phyloP scores from a whole-genome alignment of 2,797 vertebrate genomes.

The Poecilia gillii region DNA sequence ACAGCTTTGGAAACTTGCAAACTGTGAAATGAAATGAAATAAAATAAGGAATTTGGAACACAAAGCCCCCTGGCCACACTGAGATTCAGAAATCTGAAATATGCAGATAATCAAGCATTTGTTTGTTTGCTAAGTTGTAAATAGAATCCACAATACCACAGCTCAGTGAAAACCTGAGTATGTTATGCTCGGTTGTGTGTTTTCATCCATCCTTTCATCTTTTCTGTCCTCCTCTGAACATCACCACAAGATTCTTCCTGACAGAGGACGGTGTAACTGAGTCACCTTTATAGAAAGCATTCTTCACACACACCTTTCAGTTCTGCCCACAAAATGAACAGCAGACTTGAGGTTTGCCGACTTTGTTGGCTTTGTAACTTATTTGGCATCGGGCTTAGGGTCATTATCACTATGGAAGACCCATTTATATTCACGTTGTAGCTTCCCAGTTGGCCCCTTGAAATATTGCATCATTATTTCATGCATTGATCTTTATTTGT shows the following conservation, averaged over 20 bases:
- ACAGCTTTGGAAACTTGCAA: slow-evolving; percentile 26
- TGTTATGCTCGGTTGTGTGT: background rate
- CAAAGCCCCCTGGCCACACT: background rate
- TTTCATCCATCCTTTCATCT: background rate
- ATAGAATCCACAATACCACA: background rate
- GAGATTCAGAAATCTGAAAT: background rate
- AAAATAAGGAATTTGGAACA: slow-evolving; percentile 6
- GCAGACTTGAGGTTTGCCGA: background rate
- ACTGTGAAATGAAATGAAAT: slow-evolving; percentile 14
- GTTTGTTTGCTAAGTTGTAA: background rate
- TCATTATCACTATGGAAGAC: background rate
- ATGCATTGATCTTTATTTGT: background rate
- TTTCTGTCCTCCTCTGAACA: background rate
- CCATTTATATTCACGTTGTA: background rate
- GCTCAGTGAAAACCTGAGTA: background rate
- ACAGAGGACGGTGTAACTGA: background rate
- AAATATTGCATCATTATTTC: background rate
- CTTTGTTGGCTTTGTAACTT: background rate
- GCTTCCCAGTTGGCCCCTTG: background rate
- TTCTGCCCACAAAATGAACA: background rate
- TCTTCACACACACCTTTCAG: background rate
- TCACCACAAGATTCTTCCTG: background rate
- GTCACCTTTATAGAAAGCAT: background rate
- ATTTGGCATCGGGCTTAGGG: background rate
- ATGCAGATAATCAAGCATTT: background rate